Conservation (phyloP, 2,797 vertebrate species). For the Galagoides demidoff region DNA sequence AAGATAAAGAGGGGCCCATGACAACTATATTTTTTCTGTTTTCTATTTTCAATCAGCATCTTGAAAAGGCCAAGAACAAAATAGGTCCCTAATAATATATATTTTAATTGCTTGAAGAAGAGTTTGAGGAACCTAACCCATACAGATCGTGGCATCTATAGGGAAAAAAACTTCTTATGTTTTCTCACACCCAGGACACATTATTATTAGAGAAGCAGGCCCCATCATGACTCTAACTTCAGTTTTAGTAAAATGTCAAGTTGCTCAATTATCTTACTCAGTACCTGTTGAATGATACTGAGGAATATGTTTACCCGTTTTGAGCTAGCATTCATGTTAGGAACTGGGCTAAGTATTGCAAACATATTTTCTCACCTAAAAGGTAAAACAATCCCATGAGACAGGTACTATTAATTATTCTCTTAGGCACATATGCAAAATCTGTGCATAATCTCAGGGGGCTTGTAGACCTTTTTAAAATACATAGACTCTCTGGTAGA, state of each 20-base stretch:
- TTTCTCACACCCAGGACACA: background rate
- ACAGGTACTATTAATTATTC: background rate
- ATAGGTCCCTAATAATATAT: background rate
- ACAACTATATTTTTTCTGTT: background rate
- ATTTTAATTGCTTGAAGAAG: background rate
- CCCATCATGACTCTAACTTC: background rate
- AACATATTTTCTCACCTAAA: background rate
- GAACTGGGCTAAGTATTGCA: background rate
- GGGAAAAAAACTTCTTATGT: background rate
- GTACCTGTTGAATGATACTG: background rate
- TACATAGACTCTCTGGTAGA: background rate
- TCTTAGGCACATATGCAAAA: background rate
- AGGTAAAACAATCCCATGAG: background rate
- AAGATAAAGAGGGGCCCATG: background rate
- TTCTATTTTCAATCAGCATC: background rate
- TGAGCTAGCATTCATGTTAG: background rate
- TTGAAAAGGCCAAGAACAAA: background rate
- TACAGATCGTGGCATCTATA: background rate
- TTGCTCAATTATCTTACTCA: background rate
- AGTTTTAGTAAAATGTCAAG: background rate
- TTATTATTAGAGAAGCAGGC: background rate
- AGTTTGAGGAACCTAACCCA: background rate
- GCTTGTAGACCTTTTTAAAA: background rate
- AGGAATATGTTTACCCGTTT: background rate
- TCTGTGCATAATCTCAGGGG: background rate